Evolutionary conservation across 2,797 vertebrate genomes (phyloP).

Genomic region (Eleutherodactylus coqui): DNA sequence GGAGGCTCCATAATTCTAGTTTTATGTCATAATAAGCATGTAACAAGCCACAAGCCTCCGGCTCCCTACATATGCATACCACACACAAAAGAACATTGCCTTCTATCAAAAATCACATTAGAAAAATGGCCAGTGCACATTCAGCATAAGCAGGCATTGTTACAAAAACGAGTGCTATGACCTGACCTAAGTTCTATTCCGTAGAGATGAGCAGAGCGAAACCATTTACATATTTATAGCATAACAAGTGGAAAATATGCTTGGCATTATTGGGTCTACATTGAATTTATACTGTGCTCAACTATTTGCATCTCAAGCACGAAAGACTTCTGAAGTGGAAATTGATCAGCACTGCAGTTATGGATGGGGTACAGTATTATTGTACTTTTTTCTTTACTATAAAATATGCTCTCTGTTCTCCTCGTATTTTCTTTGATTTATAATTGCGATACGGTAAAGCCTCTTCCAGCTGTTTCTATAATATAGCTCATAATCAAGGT

Average conservation of each 20-base stretch:
- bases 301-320: constrained; percentile 60
- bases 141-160: constrained; percentile 37
- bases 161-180: constrained; percentile 47
- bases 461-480: constrained; percentile 55
- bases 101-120: constrained; percentile 36
- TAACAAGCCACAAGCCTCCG: neutral
- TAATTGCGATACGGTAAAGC: constrained; percentile 48
- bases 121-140: constrained; percentile 21
- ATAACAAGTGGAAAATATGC: constrained; percentile 61
- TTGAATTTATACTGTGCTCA: constrained; percentile 53
- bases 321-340: constrained; percentile 47
- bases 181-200: constrained; percentile 52
- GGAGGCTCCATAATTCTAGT: neutral
- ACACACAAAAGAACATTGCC: constrained; percentile 13
- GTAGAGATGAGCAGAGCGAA: constrained; percentile 52
- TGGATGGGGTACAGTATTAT: constrained; percentile 41
- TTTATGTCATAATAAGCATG: neutral
- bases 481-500: constrained; percentile 61
- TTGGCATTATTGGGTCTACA: constrained; percentile 55
- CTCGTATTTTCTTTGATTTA: constrained; percentile 50
- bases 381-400: constrained; percentile 24
- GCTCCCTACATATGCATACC: neutral
- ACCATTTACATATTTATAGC: constrained; percentile 61
- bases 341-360: constrained; percentile 49
- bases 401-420: constrained; percentile 26